These are phyloP conservation scores for Leptinotarsa lineolata DNA, from an alignment of 1,140 invertebrate species.

Conservation along the genomic window DNA sequence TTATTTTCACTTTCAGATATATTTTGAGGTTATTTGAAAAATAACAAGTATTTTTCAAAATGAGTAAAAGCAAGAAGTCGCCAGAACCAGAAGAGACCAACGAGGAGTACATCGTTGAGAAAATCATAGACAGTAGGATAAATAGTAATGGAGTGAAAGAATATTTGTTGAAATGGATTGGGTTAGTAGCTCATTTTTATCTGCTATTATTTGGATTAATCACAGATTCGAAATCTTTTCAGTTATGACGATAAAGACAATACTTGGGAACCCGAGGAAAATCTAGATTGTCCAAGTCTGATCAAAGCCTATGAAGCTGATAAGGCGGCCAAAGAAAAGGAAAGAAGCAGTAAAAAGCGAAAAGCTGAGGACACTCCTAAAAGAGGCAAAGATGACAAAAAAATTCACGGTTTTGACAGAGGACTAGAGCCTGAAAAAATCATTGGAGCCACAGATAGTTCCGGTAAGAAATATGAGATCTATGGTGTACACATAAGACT, in stretches of 20 bases:
- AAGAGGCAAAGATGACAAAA: conserved; percentile 60
- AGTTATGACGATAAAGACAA: conserved; percentile 74
- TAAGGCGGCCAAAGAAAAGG: conserved; percentile 55
- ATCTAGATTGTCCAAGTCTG: conserved; percentile 90
- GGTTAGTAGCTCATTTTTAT: conserved; percentile 54
- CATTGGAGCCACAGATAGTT: conserved; percentile 86
- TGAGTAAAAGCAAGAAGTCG: conserved; percentile 33
- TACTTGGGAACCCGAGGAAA: conserved; percentile 86
- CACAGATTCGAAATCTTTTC: background rate
- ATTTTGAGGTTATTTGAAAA: background rate
- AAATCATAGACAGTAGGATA: conserved; percentile 47
- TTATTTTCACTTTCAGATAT: too few relatives aligned
- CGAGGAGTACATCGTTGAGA: conserved; percentile 47
- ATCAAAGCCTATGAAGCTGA: conserved; percentile 86
- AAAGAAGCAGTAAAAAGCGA: conserved; percentile 43
- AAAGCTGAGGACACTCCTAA: conserved; percentile 42
- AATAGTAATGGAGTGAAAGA: conserved; percentile 43
- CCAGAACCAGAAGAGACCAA: conserved; percentile 35
- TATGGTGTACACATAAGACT: background rate
- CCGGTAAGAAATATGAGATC: conserved; percentile 45
- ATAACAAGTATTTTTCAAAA: background rate
- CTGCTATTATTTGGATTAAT: background rate
- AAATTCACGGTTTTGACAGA: conserved; percentile 78
- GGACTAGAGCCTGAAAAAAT: conserved; percentile 90
- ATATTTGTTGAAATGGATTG: conserved; percentile 52